Evolutionary conservation across 2,113 vertebrate genomes (phyloP).

Genomic region (Bos javanicus): DNA sequence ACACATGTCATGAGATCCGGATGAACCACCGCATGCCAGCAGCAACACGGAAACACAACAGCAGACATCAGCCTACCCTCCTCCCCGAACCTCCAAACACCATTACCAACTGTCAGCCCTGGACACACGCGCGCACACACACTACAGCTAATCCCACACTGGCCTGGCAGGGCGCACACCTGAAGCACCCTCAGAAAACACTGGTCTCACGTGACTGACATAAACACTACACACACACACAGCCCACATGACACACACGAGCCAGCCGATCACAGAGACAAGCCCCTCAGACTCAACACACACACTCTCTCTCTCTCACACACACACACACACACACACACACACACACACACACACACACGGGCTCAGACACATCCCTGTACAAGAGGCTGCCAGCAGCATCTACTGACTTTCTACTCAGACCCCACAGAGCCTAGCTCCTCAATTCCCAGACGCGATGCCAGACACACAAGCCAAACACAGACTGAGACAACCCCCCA

Average conservation of each 20-base stretch:
- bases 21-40: not conserved
- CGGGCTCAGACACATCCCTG: not conserved
- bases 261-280: slow-evolving; percentile 50
- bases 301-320: not conserved
- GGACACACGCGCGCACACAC: not conserved
- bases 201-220: slow-evolving; percentile 73
- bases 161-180: slow-evolving; percentile 45
- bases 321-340: not conserved
- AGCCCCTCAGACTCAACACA: slow-evolving; percentile 54
- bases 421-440: not conserved
- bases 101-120: slow-evolving; percentile 24
- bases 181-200: slow-evolving; percentile 53
- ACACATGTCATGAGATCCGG: not conserved
- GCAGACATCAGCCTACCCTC: not conserved
- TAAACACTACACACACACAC: slow-evolving; percentile 73
- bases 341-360: not conserved
- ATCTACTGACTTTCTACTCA: not conserved
- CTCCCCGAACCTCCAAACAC: not conserved
- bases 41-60: not conserved
- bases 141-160: not conserved
- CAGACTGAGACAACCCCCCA: not conserved
- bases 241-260: slow-evolving; percentile 72
- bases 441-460: not conserved
- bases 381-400: slow-evolving; percentile 6
- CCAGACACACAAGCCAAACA: slow-evolving; percentile 29